phyloP scores from a whole-genome alignment of 2,797 vertebrate species.

The Aulostomus chinensis region DNA sequence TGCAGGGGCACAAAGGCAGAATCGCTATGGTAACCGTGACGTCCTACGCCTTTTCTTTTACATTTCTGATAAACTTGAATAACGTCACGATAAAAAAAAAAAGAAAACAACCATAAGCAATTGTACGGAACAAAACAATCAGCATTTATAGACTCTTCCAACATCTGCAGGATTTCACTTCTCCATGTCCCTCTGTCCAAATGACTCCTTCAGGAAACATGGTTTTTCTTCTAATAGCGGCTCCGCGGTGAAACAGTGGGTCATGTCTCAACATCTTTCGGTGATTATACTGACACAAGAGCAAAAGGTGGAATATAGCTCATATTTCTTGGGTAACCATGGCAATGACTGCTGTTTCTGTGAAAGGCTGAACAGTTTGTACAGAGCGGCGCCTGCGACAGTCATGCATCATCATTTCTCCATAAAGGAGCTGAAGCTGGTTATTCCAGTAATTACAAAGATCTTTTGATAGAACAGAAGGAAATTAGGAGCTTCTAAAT shows the following conservation, averaged over 20 bases:
- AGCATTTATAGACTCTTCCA: too few species aligned
- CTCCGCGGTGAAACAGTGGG: background rate
- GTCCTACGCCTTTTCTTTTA: too few species aligned
- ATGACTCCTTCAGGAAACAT: constrained; percentile 1
- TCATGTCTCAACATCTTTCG: constrained; percentile 36
- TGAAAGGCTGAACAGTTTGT: constrained; percentile 24
- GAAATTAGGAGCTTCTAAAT: background rate
- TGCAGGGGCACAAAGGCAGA: too few species aligned
- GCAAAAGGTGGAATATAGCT: constrained; percentile 35
- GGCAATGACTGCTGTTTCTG: constrained; percentile 55
- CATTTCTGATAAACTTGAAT: too few species aligned
- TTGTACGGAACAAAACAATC: background rate
- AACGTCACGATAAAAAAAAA: too few species aligned
- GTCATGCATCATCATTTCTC: constrained; percentile 9
- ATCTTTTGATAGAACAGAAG: constrained; percentile 4
- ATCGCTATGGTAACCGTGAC: too few species aligned
- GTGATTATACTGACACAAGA: constrained; percentile 46
- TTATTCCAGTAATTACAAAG: constrained; percentile 17
- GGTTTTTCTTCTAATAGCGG: constrained; percentile 3
- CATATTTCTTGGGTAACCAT: constrained; percentile 60
- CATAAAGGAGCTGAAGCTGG: background rate
- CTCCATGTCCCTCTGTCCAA: too few species aligned
- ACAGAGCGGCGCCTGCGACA: constrained; percentile 13
- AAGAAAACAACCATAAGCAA: background rate
- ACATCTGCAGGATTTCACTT: too few species aligned